Percentiles rank a stretch among this genome's conserved stretches.
phyloP scores from a whole-genome alignment of 2,113 vertebrate species.

The Hyaena hyaena region DNA sequence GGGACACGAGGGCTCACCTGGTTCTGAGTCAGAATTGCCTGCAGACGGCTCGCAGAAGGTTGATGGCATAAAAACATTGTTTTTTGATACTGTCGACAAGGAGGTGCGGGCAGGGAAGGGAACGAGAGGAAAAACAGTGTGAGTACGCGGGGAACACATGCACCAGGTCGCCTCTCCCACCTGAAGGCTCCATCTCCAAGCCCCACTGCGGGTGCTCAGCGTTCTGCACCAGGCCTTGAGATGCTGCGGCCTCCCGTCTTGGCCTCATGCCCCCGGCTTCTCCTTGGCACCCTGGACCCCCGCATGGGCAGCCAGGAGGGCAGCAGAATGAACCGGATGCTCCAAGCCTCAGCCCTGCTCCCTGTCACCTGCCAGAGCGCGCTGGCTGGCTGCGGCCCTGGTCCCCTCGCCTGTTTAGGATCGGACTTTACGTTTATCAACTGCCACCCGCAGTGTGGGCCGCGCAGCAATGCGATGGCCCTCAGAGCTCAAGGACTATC shows the following conservation, averaged over 20 bases:
- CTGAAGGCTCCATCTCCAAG: neutral
- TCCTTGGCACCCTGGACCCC: neutral
- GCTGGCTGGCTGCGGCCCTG: neutral
- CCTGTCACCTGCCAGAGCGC: neutral
- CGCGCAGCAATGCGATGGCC: neutral
- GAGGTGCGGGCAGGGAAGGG: slow-evolving; percentile 22
- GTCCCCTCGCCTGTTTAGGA: too few relatives aligned
- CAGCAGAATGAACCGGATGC: accelerated
- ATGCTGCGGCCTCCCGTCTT: neutral
- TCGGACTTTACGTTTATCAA: neutral
- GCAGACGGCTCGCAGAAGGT: slow-evolving; percentile 96
- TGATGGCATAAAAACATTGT: slow-evolving; percentile 98
- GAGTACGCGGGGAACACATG: neutral
- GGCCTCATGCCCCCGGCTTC: too few relatives aligned
- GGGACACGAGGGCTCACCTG: slow-evolving; percentile 87
- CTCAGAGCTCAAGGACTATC: neutral
- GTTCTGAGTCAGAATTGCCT: slow-evolving; percentile 96
- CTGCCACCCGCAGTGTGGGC: too few relatives aligned
- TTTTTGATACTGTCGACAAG: slow-evolving; percentile 92
- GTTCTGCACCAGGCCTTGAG: neutral
- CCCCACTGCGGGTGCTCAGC: neutral
- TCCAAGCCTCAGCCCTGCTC: neutral
- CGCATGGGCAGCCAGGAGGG: too few relatives aligned
- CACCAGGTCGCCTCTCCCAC: neutral
- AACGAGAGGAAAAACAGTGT: slow-evolving; percentile 48